These are phyloP conservation scores for Phrynocephalus versicolor DNA, from an alignment of 2,113 vertebrate species.

Conservation along the genomic window DNA sequence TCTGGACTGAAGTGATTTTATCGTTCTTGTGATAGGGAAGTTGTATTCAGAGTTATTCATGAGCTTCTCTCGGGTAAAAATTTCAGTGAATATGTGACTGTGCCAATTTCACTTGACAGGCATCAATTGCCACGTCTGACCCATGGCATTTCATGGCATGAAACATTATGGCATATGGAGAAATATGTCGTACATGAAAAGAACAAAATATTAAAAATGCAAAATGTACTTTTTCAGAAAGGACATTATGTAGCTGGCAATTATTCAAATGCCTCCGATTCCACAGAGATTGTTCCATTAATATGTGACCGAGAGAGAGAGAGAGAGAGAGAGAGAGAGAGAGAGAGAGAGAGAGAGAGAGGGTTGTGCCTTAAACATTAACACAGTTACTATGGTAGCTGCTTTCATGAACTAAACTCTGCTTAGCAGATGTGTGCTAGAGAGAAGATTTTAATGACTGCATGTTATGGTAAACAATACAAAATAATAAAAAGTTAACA, in stretches of 20 bases:
- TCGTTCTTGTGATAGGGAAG: too few species aligned
- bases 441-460: neutral
- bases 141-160: neutral
- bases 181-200: neutral
- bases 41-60: neutral
- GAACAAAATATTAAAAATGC: neutral
- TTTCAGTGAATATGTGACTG: neutral
- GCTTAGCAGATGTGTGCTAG: neutral
- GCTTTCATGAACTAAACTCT: neutral
- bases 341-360: neutral
- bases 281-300: neutral
- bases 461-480: constrained; percentile 16
- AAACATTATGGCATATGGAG: neutral
- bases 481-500: constrained; percentile 4
- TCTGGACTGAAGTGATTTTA: neutral
- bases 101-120: neutral
- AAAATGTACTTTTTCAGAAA: neutral
- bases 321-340: too few species aligned
- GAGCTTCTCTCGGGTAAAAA: neutral
- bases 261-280: neutral
- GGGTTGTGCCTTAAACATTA: neutral
- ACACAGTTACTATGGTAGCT: neutral
- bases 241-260: neutral
- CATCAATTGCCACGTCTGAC: neutral
- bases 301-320: neutral